Evolutionary conservation across 2,797 vertebrate species (phyloP).

Genomic region (Acanthopagrus latus): DNA sequence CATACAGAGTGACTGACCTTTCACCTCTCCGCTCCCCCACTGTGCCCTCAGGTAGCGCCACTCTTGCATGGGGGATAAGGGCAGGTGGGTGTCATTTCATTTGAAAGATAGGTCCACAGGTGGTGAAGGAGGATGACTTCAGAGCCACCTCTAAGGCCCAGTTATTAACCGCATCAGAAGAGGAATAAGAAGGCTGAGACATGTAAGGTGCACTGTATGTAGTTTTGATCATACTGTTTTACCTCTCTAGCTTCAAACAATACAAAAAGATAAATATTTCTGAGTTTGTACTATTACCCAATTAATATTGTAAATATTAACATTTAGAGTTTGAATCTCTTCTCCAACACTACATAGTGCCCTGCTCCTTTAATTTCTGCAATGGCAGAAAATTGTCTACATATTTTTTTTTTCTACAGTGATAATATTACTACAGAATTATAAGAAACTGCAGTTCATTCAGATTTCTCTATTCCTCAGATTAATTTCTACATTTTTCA

Average conservation of each 20-base stretch:
- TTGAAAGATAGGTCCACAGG: conserved; percentile 39
- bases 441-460: not conserved
- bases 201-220: no score
- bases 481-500: not conserved
- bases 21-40: conserved; percentile 61
- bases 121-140: conserved; percentile 22
- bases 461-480: not conserved
- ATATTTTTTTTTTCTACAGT: not conserved
- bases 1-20: conserved; percentile 76
- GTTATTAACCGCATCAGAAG: not conserved
- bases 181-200: not conserved
- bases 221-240: no score
- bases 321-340: no score
- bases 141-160: conserved; percentile 30
- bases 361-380: no score
- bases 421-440: not conserved
- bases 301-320: no score
- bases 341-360: no score
- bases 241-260: no score
- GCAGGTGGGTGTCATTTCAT: conserved; percentile 41
- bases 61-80: conserved; percentile 31
- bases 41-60: conserved; percentile 48
- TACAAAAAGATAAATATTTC: no score
- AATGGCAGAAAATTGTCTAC: no score
- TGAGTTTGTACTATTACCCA: no score